These are phyloP conservation scores for Stenichneumon culpator DNA, from an alignment of 2,888 invertebrate species.

Conservation along the genomic window DNA sequence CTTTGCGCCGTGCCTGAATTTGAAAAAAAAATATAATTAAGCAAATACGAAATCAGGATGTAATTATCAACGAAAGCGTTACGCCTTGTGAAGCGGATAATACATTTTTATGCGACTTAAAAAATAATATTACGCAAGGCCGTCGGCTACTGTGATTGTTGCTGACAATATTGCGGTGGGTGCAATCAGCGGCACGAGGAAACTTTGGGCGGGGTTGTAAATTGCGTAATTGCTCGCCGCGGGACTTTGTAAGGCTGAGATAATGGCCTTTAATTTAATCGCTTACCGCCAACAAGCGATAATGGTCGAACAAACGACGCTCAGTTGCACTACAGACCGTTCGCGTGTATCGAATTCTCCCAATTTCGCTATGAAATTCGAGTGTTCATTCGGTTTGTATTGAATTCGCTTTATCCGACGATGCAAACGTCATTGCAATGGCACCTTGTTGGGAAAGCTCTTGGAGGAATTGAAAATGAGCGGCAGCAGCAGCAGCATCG, in stretches of 20 bases:
- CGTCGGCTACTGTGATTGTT: neutral
- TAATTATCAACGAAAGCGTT: neutral
- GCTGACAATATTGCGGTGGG: neutral
- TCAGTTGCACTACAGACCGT: neutral
- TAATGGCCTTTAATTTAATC: too few relatives aligned
- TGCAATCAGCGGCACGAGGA: too few relatives aligned
- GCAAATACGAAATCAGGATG: neutral
- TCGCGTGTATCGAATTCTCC: neutral
- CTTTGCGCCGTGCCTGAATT: constrained; percentile 73
- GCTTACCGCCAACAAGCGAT: neutral
- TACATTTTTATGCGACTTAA: neutral
- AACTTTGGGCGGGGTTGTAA: too few relatives aligned
- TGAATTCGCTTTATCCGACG: constrained; percentile 6
- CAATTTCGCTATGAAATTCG: neutral
- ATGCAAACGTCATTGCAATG: neutral
- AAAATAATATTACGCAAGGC: neutral
- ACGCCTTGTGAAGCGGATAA: neutral
- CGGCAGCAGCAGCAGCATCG: too few relatives aligned
- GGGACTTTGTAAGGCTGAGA: too few relatives aligned
- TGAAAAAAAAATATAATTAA: neutral
- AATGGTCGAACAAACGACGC: neutral
- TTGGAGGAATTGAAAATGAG: neutral
- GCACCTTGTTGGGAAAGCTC: neutral
- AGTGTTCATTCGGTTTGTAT: constrained; percentile 3
- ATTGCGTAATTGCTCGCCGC: too few relatives aligned